Conservation (phyloP, 2,113 vertebrate species). For the Corythornis cristatus region DNA sequence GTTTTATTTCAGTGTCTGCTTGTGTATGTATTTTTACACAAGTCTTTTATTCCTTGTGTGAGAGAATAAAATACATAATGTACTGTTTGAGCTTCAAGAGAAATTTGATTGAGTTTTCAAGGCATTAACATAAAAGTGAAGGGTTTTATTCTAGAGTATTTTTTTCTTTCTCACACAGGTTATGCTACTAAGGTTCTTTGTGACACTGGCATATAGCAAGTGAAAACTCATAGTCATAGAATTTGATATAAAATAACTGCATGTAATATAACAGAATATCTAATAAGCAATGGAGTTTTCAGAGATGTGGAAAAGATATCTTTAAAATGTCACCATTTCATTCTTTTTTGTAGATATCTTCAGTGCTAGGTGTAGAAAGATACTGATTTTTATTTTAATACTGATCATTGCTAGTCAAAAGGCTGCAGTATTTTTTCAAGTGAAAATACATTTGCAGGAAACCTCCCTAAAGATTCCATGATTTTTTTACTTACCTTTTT, state of each 20-base stretch:
- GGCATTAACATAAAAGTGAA: conserved; percentile 11
- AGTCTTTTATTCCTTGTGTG: not conserved
- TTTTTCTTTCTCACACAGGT: conserved; percentile 25
- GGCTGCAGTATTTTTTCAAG: not conserved
- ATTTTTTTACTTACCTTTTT: not conserved
- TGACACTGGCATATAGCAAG: conserved; percentile 2
- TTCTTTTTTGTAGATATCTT: not conserved
- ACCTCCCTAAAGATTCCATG: not conserved
- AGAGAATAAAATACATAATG: conserved; percentile 3
- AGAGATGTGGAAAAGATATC: conserved; percentile 20
- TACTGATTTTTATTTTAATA: conserved; percentile 32
- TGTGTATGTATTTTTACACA: not conserved
- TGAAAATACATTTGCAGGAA: not conserved
- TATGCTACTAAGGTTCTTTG: not conserved
- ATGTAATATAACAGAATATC: conserved; percentile 44
- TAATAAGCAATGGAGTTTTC: conserved; percentile 39
- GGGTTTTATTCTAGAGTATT: conserved; percentile 41
- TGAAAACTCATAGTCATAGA: conserved; percentile 40
- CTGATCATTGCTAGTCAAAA: conserved; percentile 21
- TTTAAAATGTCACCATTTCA: conserved; percentile 55
- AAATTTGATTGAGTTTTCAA: conserved; percentile 56
- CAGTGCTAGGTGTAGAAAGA: conserved; percentile 6
- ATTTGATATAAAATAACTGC: not conserved
- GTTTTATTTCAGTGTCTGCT: not conserved
- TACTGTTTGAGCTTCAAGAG: not conserved